A percentile compares a stretch with the other conserved stretches of the same genome.
Conservation (phyloP, 2,797 vertebrate species). For the Atherinosoma microstoma region DNA sequence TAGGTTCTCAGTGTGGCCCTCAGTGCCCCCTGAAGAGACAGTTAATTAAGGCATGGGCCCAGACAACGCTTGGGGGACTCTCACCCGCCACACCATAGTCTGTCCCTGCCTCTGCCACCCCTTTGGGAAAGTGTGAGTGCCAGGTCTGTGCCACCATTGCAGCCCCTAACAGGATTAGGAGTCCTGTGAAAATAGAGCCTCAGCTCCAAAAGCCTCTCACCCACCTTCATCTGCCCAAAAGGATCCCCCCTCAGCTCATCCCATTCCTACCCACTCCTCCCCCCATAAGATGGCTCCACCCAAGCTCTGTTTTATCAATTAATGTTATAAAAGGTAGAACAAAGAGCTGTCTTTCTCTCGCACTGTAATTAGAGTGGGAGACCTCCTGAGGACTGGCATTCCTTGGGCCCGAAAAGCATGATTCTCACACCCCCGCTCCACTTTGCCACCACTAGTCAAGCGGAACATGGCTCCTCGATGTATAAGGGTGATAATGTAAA, state of each 20-base stretch:
- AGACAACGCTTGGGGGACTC: constrained; percentile 61
- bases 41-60: constrained; percentile 78
- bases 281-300: constrained; percentile 65
- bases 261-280: constrained; percentile 17
- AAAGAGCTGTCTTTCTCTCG: constrained; percentile 82
- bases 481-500: constrained; percentile 81
- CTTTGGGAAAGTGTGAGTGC: constrained; percentile 60
- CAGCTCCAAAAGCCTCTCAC: constrained; percentile 60
- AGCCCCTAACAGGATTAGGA: constrained; percentile 83
- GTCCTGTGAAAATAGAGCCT: constrained; percentile 75
- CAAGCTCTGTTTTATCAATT: constrained; percentile 84
- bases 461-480: constrained; percentile 73
- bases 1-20: constrained; percentile 70
- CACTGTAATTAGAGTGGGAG: constrained; percentile 85
- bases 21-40: constrained; percentile 75
- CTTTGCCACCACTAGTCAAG: constrained; percentile 60
- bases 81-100: constrained; percentile 49
- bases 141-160: constrained; percentile 44
- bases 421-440: constrained; percentile 48
- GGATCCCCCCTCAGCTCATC: constrained; percentile 50
- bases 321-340: constrained; percentile 87
- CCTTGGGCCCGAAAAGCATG: constrained; percentile 76
- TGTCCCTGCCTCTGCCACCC: constrained; percentile 33
- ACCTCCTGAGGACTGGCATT: constrained; percentile 81
- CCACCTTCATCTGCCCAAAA: constrained; percentile 73